Evolutionary conservation across 1,140 invertebrate genomes (phyloP), one percentile per base, ranked within the genome.

Genomic region (Cyclina sinensis): DNA sequence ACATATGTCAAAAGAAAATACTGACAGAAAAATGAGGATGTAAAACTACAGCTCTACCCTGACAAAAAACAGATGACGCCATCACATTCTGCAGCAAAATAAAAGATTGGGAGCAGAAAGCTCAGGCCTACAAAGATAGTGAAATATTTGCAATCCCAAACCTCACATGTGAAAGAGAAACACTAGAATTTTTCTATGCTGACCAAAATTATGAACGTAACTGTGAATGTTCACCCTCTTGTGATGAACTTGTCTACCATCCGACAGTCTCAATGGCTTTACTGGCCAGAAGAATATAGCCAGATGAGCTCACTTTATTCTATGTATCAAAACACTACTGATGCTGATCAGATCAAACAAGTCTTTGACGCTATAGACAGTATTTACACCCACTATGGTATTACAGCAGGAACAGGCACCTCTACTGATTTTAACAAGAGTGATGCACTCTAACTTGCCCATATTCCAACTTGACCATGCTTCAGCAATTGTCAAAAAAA

Each of bases 261-360:
- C 94, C 94, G 80, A 91, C 93, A 11, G 62, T 94, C 0, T 94
- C 94, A 12, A 88, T 94, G n/a, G n/a, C 94, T 93, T n/a, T 94
- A 94, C 89, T 94, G 93, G 93, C 94, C 94, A 1, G 76, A 94
- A 39, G 93, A 94, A 74, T 94, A 93, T 79, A 93, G 92, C 70
- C 94, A 94, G 83, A 86, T 93, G 3, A 90, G 90, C 78, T 90
- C 90, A 0, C 74, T 94, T 37, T 51, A 92, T 32, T 39, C 89
- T 43, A 90, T 93, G 65, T 92, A 91, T 65, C 57, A 65, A 46
- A 86, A 91, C 18, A 80, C 91, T 16, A 83, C 90, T 12, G 91
- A 89, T 65, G 76, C 92, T 11, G 91, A 89, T 62, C 92, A 91
- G 54, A 91, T 94, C 73, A 74, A 92, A 21, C 92, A 93, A 39